Evolutionary conservation across 1,140 invertebrate genomes (phyloP), one percentile per base, ranked within the genome.

Genomic region (Anoplolepis gracilipes): DNA sequence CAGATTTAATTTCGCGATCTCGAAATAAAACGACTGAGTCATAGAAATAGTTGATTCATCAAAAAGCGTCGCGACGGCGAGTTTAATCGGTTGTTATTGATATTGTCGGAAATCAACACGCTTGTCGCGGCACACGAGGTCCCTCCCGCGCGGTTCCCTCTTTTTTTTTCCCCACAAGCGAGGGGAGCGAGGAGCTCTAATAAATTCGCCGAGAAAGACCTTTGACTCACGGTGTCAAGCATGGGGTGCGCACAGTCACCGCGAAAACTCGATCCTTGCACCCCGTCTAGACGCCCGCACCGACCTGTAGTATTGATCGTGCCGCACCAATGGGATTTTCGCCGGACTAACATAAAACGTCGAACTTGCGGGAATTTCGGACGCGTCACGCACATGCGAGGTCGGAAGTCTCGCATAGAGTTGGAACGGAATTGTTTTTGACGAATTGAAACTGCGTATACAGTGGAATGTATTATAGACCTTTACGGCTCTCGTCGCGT

Each of bases 281-380:
- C 79, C 28, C 81, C 67, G 89, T 90, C 88, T 88, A 90, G 89
- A 90, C 89, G 78, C 77, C 87, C 59, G 85, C 72, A 69, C 89
- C 86, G 57, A 85, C 89, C 88, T 90, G 79, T 77, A 77, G 89
- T 90, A 90, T 90, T 90, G 89, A 90, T 90, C 89, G 88, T 87
- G 84, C 84, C 82, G 42, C 73, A 49, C 77, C 86, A 79, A 90
- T 90, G 88, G 86, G 86, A 90, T 86, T 89, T 90, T 90, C 89
- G 77, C 89, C 86, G 64, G 82, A 84, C 88, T 90, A 84, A 88
- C 86, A 79, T 79, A 78, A 90, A 87, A 82, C 88, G 81, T 84
- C 88, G 70, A 90, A 88, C 85, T 90, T 73, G 76, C 70, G 57
- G 76, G 36, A 86, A 85, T 89, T 85, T 77, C 70, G 67, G 67